These are phyloP conservation scores for Diarsia rubi DNA, from an alignment of 2,888 invertebrate species.

Conservation along the genomic window DNA sequence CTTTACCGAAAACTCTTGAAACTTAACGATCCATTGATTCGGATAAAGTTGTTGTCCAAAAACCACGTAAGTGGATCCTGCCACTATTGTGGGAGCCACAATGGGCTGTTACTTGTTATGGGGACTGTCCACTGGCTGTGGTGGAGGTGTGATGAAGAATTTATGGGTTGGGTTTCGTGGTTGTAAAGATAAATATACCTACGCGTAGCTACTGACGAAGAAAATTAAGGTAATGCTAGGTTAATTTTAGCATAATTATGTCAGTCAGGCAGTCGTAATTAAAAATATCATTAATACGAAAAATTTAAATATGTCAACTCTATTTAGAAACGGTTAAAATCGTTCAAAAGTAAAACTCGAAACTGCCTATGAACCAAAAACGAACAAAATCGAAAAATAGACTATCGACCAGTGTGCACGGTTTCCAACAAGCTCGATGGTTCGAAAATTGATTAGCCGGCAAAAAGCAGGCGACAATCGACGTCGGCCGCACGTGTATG, in stretches of 20 bases:
- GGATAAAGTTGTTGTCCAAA: slow-evolving; percentile 87
- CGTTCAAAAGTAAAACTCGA: background rate
- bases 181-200: background rate
- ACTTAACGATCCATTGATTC: slow-evolving; percentile 86
- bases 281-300: background rate
- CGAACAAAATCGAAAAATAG: slow-evolving; percentile 47
- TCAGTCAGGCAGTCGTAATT: background rate
- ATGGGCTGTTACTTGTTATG: slow-evolving; percentile 78
- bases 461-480: slow-evolving; percentile 76
- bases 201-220: background rate
- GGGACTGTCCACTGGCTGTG: slow-evolving; percentile 60
- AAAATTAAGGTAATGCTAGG: background rate
- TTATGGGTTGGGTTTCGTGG: slow-evolving; percentile 6
- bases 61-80: slow-evolving; percentile 74
- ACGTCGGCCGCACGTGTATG: slow-evolving; percentile 78
- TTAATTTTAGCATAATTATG: background rate
- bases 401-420: slow-evolving; percentile 64
- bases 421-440: slow-evolving; percentile 57
- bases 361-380: background rate
- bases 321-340: background rate
- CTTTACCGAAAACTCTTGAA: slow-evolving; percentile 65
- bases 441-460: slow-evolving; percentile 75
- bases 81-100: slow-evolving; percentile 75
- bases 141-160: slow-evolving; percentile 25
- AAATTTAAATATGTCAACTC: background rate